Evolutionary conservation across 1,140 invertebrate species (phyloP), one percentile per base, ranked within the genome.

Genomic region (Zaprionus kolodkinae): DNA sequence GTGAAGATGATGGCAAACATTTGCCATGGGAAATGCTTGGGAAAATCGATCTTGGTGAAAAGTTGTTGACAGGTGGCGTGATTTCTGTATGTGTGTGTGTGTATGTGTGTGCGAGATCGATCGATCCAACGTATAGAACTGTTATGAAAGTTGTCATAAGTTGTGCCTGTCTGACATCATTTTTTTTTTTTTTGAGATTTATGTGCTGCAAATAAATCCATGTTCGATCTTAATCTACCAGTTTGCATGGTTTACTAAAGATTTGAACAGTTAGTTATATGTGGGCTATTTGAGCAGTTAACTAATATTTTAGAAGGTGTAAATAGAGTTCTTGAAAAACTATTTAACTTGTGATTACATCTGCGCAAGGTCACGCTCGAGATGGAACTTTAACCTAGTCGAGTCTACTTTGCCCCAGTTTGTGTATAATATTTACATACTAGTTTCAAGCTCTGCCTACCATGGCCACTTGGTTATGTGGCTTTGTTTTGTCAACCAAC

Each of bases 1-100:
- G 4, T n/a, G 1, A 25, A 52, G 17, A 27, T 56, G 40, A 45
- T 45, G 40, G n/a, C 25, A 65, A 65, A 43, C 52, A 43, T 56
- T 56, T 65, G 60, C 12, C 4, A 12, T 15, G 64, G 36, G 13
- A 67, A 66, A 30, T 48, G 50, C 25, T 4, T 9, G 36, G 54
- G 54, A 17, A 67, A 66, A 43, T 57, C 21, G 21, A 21, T 50
- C 50, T 30, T 55, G 17, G n/a, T 33, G 36, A 30, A 9, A 57
- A 60, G 35, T 7, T 48, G 27, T 45, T 50, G 65, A 57, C 64
- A 66, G 64, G 52, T 57, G 64, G 54, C 54, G 33, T 56, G 64
- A 45, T 57, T 21, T 17, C 33, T 38, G 40, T 12, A 7, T 43
- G 40, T 7, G 40, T 43, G 40, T 5, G 40, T 36, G 38, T 40